Base-by-base conservation (phyloP, 2,888 invertebrate genomes). In the Pinctada fucata region DNA sequence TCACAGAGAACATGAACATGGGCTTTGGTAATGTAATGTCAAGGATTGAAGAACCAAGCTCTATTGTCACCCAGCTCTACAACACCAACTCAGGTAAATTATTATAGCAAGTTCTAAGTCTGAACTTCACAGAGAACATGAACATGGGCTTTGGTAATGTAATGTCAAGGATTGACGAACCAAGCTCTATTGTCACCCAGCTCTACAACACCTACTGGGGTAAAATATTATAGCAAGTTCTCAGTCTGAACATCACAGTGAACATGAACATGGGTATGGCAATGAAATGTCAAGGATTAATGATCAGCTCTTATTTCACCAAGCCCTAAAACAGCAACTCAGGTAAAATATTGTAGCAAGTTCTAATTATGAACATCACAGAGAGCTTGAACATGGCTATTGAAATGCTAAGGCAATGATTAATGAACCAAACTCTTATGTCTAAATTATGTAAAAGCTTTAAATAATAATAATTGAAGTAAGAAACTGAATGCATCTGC, bases 221-320 rank as follows among this genome's bases (percentile, higher is more conserved):
- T 79, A 79, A 52, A 31, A 31, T 31, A 48, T 8, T 52, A 13
- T 65, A 8, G 2, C 10, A 67, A 31, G 31, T 31, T 31, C 31
- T 31, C 31, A 31, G 31, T 31, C 82, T 80, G 75, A 83, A 85
- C 74, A 82, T 85, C 67, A 81, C 88, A 83, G 86, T 85, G 70
- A 86, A 87, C 63, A 85, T 88, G 79, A 87, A 87, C 68, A 85
- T 88, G 31, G 79, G 86, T 76, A 85, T 86, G 63, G 86, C 86
- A 0, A 88, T 88, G 86, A 87, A 88, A 80, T 85, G 87, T 5
- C 78, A 87, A 71, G 72, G 75, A 65, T 84, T 81, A 76, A 78
- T 8, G 73, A 85, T 66, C 79, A 70, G 78, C 81, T 4, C 50
- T 79, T 16, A 58, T 79, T 67, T 81, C 79, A 77, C 85, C 75